Conservation (phyloP, 2,113 vertebrate genomes). For the Litocranius walleri region DNA sequence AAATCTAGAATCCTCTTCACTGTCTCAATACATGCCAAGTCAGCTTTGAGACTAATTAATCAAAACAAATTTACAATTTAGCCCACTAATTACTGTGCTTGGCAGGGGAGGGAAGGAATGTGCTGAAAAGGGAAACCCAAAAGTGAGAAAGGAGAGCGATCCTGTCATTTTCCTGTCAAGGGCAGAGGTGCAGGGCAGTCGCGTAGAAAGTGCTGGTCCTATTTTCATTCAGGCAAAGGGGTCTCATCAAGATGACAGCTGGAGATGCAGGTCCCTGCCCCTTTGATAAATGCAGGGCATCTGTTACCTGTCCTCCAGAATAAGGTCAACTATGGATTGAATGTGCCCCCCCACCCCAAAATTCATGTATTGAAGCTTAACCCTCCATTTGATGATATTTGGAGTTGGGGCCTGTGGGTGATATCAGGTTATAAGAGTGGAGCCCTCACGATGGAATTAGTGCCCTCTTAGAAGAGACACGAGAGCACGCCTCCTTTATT, state of each 20-base stretch:
- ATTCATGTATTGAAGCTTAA: not conserved
- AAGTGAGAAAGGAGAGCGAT: constrained; percentile 34
- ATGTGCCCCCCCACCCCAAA: too few relatives aligned
- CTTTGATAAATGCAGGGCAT: not conserved
- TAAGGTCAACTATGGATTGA: not conserved
- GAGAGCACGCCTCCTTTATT: not conserved
- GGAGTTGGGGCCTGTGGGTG: not conserved
- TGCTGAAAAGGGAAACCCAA: constrained; percentile 73
- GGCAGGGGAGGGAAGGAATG: constrained; percentile 67
- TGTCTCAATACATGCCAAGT: constrained; percentile 75
- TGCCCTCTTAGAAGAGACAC: not conserved
- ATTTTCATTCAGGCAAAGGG: not conserved
- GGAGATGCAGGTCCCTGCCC: not conserved
- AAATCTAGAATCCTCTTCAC: constrained; percentile 55
- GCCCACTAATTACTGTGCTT: constrained; percentile 73
- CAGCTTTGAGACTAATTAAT: constrained; percentile 80
- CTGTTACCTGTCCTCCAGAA: not conserved
- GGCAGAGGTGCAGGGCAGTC: constrained; percentile 44
- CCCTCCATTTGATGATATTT: not conserved
- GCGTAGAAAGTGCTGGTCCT: not conserved
- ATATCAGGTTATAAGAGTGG: too few relatives aligned
- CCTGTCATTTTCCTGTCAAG: constrained; percentile 59
- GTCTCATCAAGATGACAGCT: not conserved
- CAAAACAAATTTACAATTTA: constrained; percentile 83
- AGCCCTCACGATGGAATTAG: not conserved